A percentile compares a stretch with the other conserved stretches of the same genome.
These are phyloP conservation scores for Linepithema humile DNA, from an alignment of 1,140 invertebrate species.

Conservation along the genomic window DNA sequence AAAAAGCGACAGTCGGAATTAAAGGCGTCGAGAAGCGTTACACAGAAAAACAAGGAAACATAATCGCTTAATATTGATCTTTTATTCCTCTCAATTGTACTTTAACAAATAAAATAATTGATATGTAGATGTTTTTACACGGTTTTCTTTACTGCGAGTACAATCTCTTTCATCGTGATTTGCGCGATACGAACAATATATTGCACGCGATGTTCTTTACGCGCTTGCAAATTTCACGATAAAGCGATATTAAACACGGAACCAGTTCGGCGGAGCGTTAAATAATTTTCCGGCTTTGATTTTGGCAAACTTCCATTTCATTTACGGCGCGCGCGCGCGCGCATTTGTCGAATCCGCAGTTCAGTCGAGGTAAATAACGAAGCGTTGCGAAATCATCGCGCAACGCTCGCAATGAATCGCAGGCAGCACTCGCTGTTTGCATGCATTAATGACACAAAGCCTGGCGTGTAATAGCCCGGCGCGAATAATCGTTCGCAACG, in stretches of 20 bases:
- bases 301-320: constrained; percentile 63
- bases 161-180: too few species aligned
- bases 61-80: too few species aligned
- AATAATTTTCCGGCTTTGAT: constrained; percentile 37
- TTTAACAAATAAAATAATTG: too few species aligned
- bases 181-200: too few species aligned
- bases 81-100: not conserved
- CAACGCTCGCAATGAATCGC: constrained; percentile 37
- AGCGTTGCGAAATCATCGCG: constrained; percentile 57
- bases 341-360: constrained; percentile 21
- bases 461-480: constrained; percentile 18
- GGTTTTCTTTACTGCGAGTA: too few species aligned
- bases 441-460: constrained; percentile 56
- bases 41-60: too few species aligned
- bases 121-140: too few species aligned
- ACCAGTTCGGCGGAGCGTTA: not conserved
- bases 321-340: constrained; percentile 56
- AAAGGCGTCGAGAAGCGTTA: too few species aligned
- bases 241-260: constrained; percentile 7
- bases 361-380: constrained; percentile 67
- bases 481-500: constrained; percentile 24
- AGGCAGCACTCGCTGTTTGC: constrained; percentile 14
- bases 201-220: constrained; percentile 21
- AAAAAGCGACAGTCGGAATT: too few species aligned
- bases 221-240: constrained; percentile 9